phyloP scores from a whole-genome alignment of 2,797 vertebrate genomes.

The Karalla daura region DNA sequence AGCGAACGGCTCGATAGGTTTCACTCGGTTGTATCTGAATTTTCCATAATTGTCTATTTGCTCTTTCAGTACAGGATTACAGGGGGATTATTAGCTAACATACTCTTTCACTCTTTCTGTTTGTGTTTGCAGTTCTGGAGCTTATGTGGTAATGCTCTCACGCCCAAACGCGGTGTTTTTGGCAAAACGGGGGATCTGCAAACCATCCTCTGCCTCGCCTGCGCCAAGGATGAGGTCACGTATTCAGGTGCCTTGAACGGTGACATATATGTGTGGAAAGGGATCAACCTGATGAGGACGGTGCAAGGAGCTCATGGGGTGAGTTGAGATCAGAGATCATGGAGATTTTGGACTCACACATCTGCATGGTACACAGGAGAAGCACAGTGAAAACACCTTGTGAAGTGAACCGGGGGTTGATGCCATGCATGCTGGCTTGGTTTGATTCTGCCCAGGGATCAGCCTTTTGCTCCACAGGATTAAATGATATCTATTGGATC shows the following conservation, averaged over 20 bases:
- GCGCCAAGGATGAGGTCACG: slow-evolving; percentile 95
- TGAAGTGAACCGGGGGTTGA: slow-evolving; percentile 23
- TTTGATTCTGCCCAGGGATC: slow-evolving; percentile 76
- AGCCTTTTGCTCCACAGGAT: slow-evolving; percentile 79
- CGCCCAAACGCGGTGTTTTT: slow-evolving; percentile 96
- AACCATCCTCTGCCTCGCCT: slow-evolving; percentile 97
- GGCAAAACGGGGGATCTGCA: slow-evolving; percentile 98
- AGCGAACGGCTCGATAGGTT: slow-evolving; percentile 36
- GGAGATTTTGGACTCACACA: neutral
- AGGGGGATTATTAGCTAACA: slow-evolving; percentile 69
- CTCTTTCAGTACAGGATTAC: slow-evolving; percentile 68
- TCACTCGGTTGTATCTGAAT: slow-evolving; percentile 46
- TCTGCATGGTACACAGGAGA: slow-evolving; percentile 1
- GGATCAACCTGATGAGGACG: slow-evolving; percentile 92
- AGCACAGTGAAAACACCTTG: slow-evolving; percentile 14
- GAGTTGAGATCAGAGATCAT: slow-evolving; percentile 47
- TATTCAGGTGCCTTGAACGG: slow-evolving; percentile 98
- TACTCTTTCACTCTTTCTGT: slow-evolving; percentile 58
- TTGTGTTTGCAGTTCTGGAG: slow-evolving; percentile 95
- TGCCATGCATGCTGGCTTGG: slow-evolving; percentile 38
- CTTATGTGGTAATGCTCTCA: slow-evolving; percentile 97
- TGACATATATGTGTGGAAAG: slow-evolving; percentile 99
- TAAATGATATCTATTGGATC: slow-evolving; percentile 82
- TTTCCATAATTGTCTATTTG: slow-evolving; percentile 64
- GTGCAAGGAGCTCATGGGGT: slow-evolving; percentile 97